Evolutionary conservation across 2,113 vertebrate genomes (phyloP).

Genomic region (zebrafish (Danio rerio)): DNA sequence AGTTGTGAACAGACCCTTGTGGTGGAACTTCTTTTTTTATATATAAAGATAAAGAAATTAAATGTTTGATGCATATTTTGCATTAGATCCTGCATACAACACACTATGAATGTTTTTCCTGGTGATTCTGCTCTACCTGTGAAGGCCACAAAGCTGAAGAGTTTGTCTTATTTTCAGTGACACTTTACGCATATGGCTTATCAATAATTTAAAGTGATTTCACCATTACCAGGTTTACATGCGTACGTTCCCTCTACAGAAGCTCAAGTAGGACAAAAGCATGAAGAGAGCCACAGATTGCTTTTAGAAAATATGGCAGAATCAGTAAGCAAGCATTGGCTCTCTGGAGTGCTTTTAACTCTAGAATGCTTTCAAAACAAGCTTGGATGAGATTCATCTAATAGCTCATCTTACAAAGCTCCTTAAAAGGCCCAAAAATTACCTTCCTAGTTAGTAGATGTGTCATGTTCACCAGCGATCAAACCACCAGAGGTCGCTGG

Average conservation of each 20-base stretch:
- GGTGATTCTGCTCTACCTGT: background rate
- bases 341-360: background rate
- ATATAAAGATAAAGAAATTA: no score
- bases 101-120: background rate
- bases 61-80: no score
- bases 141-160: background rate
- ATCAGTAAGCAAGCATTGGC: background rate
- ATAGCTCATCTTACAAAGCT: background rate
- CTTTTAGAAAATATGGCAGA: background rate
- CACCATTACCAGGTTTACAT: constrained; percentile 60
- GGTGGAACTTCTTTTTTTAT: no score
- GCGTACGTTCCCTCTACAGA: background rate
- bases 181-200: constrained; percentile 68
- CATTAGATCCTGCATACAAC: background rate
- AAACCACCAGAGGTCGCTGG: no score
- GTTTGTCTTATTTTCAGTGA: background rate
- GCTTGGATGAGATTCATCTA: background rate
- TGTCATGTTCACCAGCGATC: no score
- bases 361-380: background rate
- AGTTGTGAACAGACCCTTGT: no score
- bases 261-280: constrained; percentile 2
- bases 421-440: no score
- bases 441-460: no score
- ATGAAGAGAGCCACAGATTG: background rate
- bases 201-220: constrained; percentile 69